Evolutionary conservation across 2,797 vertebrate species (phyloP).

Genomic region (Oryzias dopingdopingensis): DNA sequence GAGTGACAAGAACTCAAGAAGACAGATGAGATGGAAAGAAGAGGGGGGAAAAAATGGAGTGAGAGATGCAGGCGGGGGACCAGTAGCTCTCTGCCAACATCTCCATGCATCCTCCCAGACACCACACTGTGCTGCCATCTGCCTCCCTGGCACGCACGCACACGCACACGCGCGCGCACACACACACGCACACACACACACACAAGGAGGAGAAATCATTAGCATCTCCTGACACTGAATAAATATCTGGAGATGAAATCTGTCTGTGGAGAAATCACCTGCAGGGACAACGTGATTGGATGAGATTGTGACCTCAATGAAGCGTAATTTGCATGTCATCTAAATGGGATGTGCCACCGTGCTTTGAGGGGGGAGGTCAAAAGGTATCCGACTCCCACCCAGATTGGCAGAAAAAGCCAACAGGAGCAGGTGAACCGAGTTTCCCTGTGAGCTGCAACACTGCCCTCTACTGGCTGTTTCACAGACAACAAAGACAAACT

Average conservation of each 20-base stretch:
- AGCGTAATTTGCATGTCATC: slow-evolving; percentile 71
- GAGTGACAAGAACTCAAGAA: slow-evolving; percentile 39
- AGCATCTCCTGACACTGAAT: slow-evolving; percentile 71
- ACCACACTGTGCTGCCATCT: slow-evolving; percentile 72
- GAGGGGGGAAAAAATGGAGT: slow-evolving; percentile 48
- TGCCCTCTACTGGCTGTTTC: slow-evolving; percentile 63
- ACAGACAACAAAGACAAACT: slow-evolving; percentile 9
- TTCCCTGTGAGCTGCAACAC: slow-evolving; percentile 42
- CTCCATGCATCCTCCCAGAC: slow-evolving; percentile 72
- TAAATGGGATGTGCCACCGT: slow-evolving; percentile 61
- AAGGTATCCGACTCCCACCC: slow-evolving; percentile 41
- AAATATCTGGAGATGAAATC: slow-evolving; percentile 72
- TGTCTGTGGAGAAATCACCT: slow-evolving; percentile 71
- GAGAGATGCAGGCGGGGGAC: slow-evolving; percentile 72
- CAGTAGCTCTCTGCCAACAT: slow-evolving; percentile 74
- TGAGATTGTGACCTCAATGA: slow-evolving; percentile 62
- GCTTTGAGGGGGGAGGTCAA: slow-evolving; percentile 58
- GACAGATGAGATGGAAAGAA: slow-evolving; percentile 52
- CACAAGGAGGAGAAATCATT: slow-evolving; percentile 59
- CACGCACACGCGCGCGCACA: slow-evolving; percentile 18
- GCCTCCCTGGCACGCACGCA: slow-evolving; percentile 46
- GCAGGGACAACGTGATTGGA: slow-evolving; percentile 65
- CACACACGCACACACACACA: slow-evolving; percentile 19
- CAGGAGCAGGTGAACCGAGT: slow-evolving; percentile 32
- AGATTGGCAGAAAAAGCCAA: slow-evolving; percentile 47